phyloP scores from a whole-genome alignment of 2,113 vertebrate genomes.

The Symphodus melops region DNA sequence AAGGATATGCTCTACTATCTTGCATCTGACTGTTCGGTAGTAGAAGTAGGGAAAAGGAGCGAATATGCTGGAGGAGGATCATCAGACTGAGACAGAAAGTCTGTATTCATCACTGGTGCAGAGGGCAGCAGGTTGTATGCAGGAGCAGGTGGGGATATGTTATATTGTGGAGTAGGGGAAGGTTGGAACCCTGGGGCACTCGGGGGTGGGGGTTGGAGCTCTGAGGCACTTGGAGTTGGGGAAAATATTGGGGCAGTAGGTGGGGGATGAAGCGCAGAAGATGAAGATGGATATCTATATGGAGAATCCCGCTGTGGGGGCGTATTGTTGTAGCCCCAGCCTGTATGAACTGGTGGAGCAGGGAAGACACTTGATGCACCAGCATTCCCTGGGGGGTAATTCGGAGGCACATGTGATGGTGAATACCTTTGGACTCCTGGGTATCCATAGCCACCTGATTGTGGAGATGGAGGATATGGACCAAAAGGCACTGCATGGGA shows the following conservation, averaged over 20 bases:
- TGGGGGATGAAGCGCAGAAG: conserved; percentile 56
- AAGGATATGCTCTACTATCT: conserved; percentile 14
- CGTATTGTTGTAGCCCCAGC: conserved; percentile 43
- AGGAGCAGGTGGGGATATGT: conserved; percentile 35
- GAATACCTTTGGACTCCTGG: conserved; percentile 38
- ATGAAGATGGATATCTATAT: conserved; percentile 48
- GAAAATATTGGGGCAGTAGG: conserved; percentile 32
- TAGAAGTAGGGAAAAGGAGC: conserved; percentile 55
- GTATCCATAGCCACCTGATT: conserved; percentile 21
- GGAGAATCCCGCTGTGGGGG: conserved; percentile 27
- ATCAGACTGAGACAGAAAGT: conserved; percentile 69
- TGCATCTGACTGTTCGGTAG: conserved; percentile 11
- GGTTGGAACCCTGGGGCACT: neutral
- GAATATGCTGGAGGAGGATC: conserved; percentile 69
- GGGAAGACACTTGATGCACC: conserved; percentile 6
- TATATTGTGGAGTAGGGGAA: neutral
- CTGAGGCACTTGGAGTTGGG: conserved; percentile 21
- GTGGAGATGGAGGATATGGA: conserved; percentile 35
- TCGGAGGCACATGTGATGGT: conserved; percentile 30
- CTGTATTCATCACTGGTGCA: conserved; percentile 46
- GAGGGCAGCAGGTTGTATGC: conserved; percentile 34
- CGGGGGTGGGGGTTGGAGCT: neutral
- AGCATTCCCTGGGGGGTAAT: neutral
- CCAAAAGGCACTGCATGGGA: neutral
- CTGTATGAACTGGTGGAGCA: conserved; percentile 10